Evolutionary conservation across 2,113 vertebrate genomes (phyloP).

Genomic region (Romanogobio albipinnatus): DNA sequence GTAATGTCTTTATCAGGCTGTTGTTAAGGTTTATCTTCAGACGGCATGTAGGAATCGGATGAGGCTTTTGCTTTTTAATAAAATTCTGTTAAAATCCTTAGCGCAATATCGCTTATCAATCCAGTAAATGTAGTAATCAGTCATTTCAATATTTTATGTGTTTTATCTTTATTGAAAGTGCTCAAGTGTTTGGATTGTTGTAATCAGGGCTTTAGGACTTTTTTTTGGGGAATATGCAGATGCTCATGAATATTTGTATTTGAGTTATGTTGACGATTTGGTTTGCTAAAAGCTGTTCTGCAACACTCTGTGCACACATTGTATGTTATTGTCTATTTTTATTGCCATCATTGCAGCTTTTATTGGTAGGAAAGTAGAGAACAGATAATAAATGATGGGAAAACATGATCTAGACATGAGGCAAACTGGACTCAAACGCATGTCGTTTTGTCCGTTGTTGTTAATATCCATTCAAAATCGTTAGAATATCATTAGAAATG

Average conservation of each 20-base stretch:
- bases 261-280: conserved; percentile 1
- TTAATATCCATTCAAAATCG: too few species aligned
- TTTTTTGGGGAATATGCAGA: neutral
- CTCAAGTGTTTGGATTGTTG: neutral
- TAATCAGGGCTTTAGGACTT: conserved; percentile 3
- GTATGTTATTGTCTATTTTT: neutral
- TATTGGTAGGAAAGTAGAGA: neutral
- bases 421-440: neutral
- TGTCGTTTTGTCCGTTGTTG: neutral
- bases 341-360: neutral
- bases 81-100: neutral
- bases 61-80: conserved; percentile 23
- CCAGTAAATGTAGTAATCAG: neutral
- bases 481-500: too few species aligned
- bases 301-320: neutral
- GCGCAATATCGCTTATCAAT: neutral
- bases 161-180: neutral
- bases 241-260: neutral
- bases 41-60: neutral
- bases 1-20: conserved; percentile 1
- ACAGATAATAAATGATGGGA: neutral
- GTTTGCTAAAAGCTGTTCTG: neutral
- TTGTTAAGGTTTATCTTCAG: conserved; percentile 27
- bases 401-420: neutral
- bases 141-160: neutral